Percentiles rank a stretch among this genome's conserved stretches.
Evolutionary conservation across 2,113 vertebrate genomes (phyloP).

Genomic region (Rhea americana): DNA sequence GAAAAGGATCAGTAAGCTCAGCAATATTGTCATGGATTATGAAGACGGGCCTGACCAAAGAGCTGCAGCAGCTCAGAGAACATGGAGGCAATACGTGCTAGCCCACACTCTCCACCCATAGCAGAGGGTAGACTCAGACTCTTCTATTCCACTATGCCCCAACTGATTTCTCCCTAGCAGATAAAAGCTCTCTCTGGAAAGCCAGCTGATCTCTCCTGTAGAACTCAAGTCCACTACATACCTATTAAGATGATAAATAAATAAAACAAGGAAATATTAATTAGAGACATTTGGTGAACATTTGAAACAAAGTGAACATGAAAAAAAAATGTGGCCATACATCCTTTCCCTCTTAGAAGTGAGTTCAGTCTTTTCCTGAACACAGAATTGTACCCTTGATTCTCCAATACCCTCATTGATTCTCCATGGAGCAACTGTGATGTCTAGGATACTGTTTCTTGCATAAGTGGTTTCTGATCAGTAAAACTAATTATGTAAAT

Average conservation of each 20-base stretch:
- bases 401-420: background rate
- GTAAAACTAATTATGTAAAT: background rate
- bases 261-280: background rate
- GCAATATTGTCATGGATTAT: background rate
- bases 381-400: background rate
- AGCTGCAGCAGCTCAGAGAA: background rate
- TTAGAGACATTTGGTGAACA: background rate
- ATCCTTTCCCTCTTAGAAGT: background rate
- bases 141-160: background rate
- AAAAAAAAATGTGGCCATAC: background rate
- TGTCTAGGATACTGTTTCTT: background rate
- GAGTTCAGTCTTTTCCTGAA: background rate
- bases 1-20: background rate
- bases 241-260: background rate
- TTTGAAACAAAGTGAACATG: background rate
- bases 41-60: background rate
- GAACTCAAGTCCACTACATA: background rate
- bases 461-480: background rate
- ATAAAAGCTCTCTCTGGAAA: background rate
- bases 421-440: background rate
- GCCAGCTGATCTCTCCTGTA: fast-evolving
- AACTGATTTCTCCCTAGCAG: background rate
- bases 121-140: background rate
- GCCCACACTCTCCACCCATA: fast-evolving
- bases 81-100: background rate